Percentiles rank a stretch among this genome's conserved stretches.
Evolutionary conservation across 2,113 vertebrate species (phyloP).

Genomic region (Megaleporinus macrocephalus): DNA sequence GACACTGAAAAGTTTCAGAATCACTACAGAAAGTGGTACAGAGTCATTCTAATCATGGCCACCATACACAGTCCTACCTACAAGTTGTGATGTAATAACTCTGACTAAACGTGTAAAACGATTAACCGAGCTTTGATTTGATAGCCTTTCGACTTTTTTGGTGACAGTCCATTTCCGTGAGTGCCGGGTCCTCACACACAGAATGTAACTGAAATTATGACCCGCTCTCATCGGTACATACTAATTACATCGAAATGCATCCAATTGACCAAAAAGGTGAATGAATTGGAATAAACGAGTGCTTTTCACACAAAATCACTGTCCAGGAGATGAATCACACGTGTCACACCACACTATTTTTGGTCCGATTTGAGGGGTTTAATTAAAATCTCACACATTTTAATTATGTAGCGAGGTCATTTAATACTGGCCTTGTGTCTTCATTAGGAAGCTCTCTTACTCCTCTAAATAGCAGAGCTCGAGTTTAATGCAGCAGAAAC

Average conservation of each 20-base stretch:
- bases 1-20: no score
- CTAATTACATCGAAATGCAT: slow-evolving; percentile 22
- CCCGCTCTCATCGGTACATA: background rate
- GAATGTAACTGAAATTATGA: background rate
- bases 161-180: background rate
- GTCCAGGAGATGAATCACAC: slow-evolving; percentile 38
- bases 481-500: background rate
- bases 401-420: slow-evolving; percentile 45
- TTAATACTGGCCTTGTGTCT: slow-evolving; percentile 29
- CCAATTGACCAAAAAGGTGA: background rate
- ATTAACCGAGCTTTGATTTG: background rate
- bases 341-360: slow-evolving; percentile 38
- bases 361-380: slow-evolving; percentile 39
- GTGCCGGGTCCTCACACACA: background rate
- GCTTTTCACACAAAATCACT: slow-evolving; percentile 3
- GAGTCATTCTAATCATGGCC: no score
- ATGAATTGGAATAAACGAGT: background rate
- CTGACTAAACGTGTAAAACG: background rate
- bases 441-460: slow-evolving; percentile 11
- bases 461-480: background rate
- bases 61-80: no score
- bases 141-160: background rate
- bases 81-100: background rate
- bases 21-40: no score
- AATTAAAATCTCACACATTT: slow-evolving; percentile 48